phyloP scores from a whole-genome alignment of 2,888 invertebrate species.

The Phaonia tiefii region DNA sequence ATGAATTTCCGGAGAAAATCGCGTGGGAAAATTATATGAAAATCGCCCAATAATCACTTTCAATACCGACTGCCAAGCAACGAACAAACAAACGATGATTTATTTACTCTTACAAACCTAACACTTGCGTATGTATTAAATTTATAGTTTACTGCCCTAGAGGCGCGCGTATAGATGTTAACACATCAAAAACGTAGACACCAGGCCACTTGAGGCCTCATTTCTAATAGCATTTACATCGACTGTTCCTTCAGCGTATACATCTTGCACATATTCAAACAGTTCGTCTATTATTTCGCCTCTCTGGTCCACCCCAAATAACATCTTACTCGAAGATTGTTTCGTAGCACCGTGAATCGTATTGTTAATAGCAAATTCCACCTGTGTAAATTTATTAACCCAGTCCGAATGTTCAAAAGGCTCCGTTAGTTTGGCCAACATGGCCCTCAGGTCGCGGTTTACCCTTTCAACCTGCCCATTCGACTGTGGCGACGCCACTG shows the following conservation, averaged over 20 bases:
- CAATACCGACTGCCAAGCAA: no score
- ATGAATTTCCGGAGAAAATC: no score
- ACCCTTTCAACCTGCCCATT: conserved; percentile 55
- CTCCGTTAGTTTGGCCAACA: conserved; percentile 52
- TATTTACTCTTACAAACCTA: no score
- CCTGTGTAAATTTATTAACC: conserved; percentile 29
- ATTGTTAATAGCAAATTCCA: conserved; percentile 54
- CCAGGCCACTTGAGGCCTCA: neutral
- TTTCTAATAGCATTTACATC: conserved; percentile 16
- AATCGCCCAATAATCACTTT: no score
- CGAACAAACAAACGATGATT: no score
- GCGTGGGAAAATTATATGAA: no score
- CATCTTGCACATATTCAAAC: conserved; percentile 31
- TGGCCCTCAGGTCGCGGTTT: conserved; percentile 46
- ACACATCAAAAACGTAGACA: no score
- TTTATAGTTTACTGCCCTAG: no score
- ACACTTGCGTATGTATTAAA: no score
- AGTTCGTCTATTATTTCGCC: conserved; percentile 50
- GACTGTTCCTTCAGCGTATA: neutral
- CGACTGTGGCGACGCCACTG: conserved; percentile 39
- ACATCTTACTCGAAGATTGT: conserved; percentile 44
- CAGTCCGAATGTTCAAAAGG: conserved; percentile 49
- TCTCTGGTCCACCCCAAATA: conserved; percentile 54
- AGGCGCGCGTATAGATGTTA: no score
- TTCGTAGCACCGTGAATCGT: conserved; percentile 38